Base-by-base conservation (phyloP, 2,797 vertebrate species). In the Pachyuromys duprasi region DNA sequence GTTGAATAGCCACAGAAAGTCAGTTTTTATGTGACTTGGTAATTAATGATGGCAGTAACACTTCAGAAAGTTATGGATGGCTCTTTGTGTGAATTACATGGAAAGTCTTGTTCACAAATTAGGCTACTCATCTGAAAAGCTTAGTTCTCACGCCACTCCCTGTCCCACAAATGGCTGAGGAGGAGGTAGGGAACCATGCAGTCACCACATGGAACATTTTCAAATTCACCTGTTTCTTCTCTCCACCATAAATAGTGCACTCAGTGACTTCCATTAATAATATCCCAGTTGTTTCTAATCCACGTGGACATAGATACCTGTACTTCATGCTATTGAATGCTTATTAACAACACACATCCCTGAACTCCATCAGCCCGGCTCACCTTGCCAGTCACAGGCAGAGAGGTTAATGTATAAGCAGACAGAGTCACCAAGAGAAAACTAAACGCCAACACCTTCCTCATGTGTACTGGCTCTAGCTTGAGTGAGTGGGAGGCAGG, bases 1-100 rank as follows among this genome's bases (percentile, higher is more conserved):
- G 79, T 87, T 91, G 93, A 79, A 65, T 70, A 80, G n/a, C 69
- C 72, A 63, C n/a, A 74, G 63, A 86, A 80, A 94, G 91, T 39
- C 86, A 63, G 8, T 70, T 78, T 57, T 39, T 31, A 87, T 79
- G 49, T 81, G 17, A 65, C 55, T 74, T 8, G 42, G 9, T 57
- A 81, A 26, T 75, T 67, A 87, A 60, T 75, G 28, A 65, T 78
- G 33, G 42, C 79, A 95, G 76, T 75, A 42, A 72, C 74, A 75
- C 45, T 18, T 14, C 24, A 28, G 26, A 87, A 80, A 87, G 22
- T 28, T 87, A n/a, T 75, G 3, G 63, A 45, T 6, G 60, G 79
- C 36, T 97, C 26, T 49, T 42, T 33, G 1, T 83, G 12, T 42
- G 76, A 65, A 33, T 91, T 28, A 31, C 20, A 78, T 11, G 88